Evolutionary conservation across 2,113 vertebrate genomes (phyloP), one percentile per base, ranked within the genome.

Genomic region (Clarias magur): DNA sequence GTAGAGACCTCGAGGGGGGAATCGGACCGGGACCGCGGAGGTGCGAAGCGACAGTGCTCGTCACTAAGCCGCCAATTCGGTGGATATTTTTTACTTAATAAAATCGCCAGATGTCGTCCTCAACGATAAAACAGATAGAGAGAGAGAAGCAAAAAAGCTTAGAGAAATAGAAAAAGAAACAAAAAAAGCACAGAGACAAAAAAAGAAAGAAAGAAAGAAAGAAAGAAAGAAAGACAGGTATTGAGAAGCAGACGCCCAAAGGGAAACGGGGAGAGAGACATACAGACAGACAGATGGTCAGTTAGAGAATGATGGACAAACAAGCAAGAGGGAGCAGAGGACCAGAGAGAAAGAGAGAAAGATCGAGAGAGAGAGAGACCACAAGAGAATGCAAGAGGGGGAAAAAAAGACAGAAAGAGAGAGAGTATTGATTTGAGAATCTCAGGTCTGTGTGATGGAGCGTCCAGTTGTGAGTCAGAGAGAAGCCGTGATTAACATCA

Each of bases 401-500:
- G 54, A 79, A 54, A 30, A 4, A 79, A 16, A 57, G 21, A 56
- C n/a, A n/a, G 53, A 19, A 27, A 30, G 27, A 27, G 78, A 80
- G 56, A 59, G 27, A 34, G 27, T 16, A 90, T 90, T 19, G 89
- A 91, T 91, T 90, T 85, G 82, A 78, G 79, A 88, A 2, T 25
- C 53, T 13, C 72, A 82, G 89, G 48, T 67, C 57, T 67, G 80
- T 76, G 80, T 83, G 76, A 76, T 78, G 73, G 83, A 85, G 60
- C 57, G 4, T 73, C 83, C 63, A 60, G 80, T 87, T 76, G 82
- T 89, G 42, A 83, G 85, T 5, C 19, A 78, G 48, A 78, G 0
- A 57, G 25, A 56, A 16, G 42, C 53, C 85, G 83, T 90, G 65
- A 91, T 90, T 91, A 90, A 86, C 89, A 68, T 89, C 80, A 87